Evolutionary conservation across 2,888 invertebrate species (phyloP).

Genomic region (Drosophila atripex): DNA sequence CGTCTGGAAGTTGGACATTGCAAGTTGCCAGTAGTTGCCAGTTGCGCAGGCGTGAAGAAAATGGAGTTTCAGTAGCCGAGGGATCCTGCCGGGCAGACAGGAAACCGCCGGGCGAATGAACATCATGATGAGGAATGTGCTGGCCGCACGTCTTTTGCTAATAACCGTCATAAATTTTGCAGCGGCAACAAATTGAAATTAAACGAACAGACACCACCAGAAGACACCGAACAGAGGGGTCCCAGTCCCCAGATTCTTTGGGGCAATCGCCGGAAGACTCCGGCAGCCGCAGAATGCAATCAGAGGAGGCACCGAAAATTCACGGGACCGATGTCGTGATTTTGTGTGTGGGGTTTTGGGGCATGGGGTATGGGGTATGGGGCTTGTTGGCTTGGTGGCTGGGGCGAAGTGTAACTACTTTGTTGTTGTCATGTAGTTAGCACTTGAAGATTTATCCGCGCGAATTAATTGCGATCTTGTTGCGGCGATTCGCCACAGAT

Average conservation of each 20-base stretch:
- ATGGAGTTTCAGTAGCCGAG: conserved; percentile 72
- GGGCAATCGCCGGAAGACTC: background rate
- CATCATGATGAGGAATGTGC: conserved; percentile 69
- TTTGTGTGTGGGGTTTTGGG: conserved; percentile 67
- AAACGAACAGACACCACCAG: conserved; percentile 63
- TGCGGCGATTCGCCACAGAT: conserved; percentile 49
- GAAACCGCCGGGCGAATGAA: conserved; percentile 47
- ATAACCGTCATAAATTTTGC: conserved; percentile 82
- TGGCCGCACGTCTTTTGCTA: conserved; percentile 80
- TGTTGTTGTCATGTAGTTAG: conserved; percentile 84
- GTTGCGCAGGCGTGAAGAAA: conserved; percentile 72
- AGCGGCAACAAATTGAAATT: conserved; percentile 82
- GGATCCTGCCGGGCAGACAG: conserved; percentile 37
- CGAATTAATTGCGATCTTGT: conserved; percentile 84
- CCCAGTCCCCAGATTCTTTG: conserved; percentile 1
- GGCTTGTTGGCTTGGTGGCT: background rate
- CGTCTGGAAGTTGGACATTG: conserved; percentile 39
- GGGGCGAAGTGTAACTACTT: conserved; percentile 76
- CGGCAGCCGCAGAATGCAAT: conserved; percentile 65
- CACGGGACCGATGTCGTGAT: conserved; percentile 61
- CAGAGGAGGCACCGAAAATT: conserved; percentile 50
- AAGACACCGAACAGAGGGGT: conserved; percentile 37
- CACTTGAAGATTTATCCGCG: conserved; percentile 84
- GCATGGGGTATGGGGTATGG: conserved; percentile 24
- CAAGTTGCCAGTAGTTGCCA: conserved; percentile 37